Percentiles rank a stretch among this genome's conserved stretches.
phyloP scores from a whole-genome alignment of 2,113 vertebrate genomes.

The Camelus bactrianus region DNA sequence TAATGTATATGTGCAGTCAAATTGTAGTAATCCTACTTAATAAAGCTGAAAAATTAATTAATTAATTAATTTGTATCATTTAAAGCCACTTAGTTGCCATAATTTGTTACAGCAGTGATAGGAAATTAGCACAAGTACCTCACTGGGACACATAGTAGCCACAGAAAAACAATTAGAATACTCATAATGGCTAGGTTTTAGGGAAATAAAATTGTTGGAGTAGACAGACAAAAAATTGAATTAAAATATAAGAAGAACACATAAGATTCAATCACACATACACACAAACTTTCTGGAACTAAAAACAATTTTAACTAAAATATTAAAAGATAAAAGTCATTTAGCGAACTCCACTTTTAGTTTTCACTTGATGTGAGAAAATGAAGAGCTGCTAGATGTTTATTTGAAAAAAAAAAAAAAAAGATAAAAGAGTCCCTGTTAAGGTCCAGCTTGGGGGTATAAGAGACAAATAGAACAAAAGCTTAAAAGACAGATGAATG shows the following conservation, averaged over 20 bases:
- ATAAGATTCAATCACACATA: not conserved
- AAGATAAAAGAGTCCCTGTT: not conserved
- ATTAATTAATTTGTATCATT: not conserved
- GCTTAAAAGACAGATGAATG: not conserved
- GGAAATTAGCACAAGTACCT: not conserved
- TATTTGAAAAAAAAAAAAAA: too few species aligned
- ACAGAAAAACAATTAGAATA: not conserved
- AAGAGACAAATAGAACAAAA: not conserved
- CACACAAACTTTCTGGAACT: not conserved
- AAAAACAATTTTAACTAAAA: constrained; percentile 8
- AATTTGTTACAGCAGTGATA: not conserved
- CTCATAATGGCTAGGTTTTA: not conserved
- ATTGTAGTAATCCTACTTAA: too few species aligned
- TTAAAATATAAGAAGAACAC: not conserved
- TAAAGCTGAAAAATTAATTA: too few species aligned
- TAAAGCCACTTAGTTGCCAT: not conserved
- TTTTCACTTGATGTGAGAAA: too few species aligned
- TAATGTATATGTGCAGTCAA: too few species aligned
- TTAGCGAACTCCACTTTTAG: too few species aligned
- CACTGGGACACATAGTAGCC: not conserved
- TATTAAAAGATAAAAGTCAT: constrained; percentile 8
- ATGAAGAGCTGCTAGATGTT: too few species aligned
- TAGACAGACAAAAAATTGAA: not conserved
- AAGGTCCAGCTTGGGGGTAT: not conserved
- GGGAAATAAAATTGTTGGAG: not conserved